These are phyloP conservation scores for Psilopogon haemacephalus DNA, from an alignment of 2,113 vertebrate species.

Conservation along the genomic window DNA sequence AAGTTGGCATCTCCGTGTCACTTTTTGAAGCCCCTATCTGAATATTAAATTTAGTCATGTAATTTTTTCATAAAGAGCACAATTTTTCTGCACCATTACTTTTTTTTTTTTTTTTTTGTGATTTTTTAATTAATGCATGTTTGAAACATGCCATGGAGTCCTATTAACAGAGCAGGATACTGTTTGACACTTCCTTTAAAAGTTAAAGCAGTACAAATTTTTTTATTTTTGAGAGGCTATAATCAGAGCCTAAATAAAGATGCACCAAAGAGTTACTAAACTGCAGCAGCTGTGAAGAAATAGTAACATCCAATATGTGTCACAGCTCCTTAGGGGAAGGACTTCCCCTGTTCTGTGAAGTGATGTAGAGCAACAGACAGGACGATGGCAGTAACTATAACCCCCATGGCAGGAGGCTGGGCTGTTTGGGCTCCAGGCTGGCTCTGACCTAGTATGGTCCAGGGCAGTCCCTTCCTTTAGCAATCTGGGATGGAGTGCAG, in stretches of 20 bases:
- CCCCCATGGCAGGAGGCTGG: fast-evolving
- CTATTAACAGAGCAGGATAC: background rate
- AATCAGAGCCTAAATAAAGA: background rate
- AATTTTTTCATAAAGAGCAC: background rate
- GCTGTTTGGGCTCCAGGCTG: fast-evolving
- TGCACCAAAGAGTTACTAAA: background rate
- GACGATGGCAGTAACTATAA: fast-evolving
- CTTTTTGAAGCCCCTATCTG: background rate
- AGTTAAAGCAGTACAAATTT: fast-evolving
- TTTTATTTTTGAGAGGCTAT: background rate
- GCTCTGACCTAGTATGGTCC: no score
- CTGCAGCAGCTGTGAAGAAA: background rate
- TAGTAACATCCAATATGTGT: fast-evolving
- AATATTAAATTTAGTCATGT: background rate
- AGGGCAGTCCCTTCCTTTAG: background rate
- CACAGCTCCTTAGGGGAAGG: background rate
- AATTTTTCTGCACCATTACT: background rate
- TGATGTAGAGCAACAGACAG: fast-evolving
- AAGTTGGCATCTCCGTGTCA: background rate
- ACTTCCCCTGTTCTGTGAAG: fast-evolving
- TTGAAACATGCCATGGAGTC: background rate
- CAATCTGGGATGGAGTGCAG: no score
- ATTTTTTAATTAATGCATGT: background rate
- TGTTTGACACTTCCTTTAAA: background rate
- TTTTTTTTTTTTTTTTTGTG: background rate